Percentiles rank a stretch among this genome's conserved stretches.
Evolutionary conservation across 1,140 invertebrate genomes (phyloP).

Genomic region (Chrysoperla carnea): DNA sequence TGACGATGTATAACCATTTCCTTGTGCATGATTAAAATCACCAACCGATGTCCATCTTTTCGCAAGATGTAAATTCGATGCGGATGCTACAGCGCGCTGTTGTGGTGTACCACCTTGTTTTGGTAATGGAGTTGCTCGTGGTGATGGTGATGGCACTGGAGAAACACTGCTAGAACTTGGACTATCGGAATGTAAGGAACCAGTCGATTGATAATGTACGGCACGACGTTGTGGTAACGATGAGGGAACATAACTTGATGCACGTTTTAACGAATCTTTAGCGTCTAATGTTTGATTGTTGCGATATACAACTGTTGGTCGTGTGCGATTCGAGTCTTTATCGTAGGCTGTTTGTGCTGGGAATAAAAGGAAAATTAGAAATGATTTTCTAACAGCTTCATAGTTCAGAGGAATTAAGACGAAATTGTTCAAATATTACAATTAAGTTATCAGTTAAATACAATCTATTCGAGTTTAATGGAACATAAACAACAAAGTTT

Average conservation of each 20-base stretch:
- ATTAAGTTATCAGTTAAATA: too few species aligned
- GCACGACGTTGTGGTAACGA: constrained; percentile 33
- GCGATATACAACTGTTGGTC: background rate
- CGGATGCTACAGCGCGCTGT: constrained; percentile 22
- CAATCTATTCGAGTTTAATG: too few species aligned
- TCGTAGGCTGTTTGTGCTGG: too few species aligned
- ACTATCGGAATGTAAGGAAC: constrained; percentile 68
- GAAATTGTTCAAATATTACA: too few species aligned
- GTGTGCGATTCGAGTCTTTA: background rate
- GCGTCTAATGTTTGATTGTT: background rate
- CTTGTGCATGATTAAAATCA: constrained; percentile 36
- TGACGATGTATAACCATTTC: constrained; percentile 17
- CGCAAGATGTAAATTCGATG: constrained; percentile 27
- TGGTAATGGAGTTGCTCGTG: constrained; percentile 49
- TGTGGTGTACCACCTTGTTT: constrained; percentile 15
- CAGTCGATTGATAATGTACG: constrained; percentile 69
- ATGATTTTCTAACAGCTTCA: background rate
- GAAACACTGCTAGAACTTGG: constrained; percentile 68
- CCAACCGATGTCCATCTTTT: constrained; percentile 74
- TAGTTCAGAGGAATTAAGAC: constrained; percentile 1
- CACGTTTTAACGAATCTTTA: background rate
- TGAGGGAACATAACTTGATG: background rate
- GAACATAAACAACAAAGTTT: too few species aligned
- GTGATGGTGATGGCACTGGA: constrained; percentile 65
- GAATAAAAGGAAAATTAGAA: background rate